Evolutionary conservation across 2,113 vertebrate genomes (phyloP).

Genomic region (Corythoichthys intestinalis): DNA sequence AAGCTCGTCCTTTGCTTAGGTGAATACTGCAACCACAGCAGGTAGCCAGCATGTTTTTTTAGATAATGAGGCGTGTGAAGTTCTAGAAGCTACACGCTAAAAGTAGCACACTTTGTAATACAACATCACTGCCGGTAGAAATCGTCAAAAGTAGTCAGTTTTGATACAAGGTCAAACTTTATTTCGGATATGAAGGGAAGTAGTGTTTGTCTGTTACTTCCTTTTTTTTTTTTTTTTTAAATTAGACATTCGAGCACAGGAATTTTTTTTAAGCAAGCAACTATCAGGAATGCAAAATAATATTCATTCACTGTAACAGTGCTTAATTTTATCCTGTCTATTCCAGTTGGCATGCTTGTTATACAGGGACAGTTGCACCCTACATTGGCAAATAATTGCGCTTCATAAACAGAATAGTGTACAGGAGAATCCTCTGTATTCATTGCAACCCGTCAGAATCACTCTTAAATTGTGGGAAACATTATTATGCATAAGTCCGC

Average conservation of each 20-base stretch:
- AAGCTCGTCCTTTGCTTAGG: slow-evolving; percentile 38
- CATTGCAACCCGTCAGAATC: neutral
- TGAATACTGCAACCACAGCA: slow-evolving; percentile 44
- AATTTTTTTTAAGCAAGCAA: neutral
- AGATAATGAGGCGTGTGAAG: slow-evolving; percentile 60
- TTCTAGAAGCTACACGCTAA: slow-evolving; percentile 41
- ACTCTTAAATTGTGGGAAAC: neutral
- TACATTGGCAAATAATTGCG: neutral
- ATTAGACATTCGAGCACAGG: slow-evolving; percentile 1
- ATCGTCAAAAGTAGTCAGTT: slow-evolving; percentile 29
- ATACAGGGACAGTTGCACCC: neutral
- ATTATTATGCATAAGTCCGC: neutral
- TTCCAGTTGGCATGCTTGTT: neutral
- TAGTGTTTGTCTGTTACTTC: slow-evolving; percentile 10
- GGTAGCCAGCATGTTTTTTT: slow-evolving; percentile 51
- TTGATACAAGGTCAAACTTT: slow-evolving; percentile 35
- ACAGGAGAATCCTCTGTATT: neutral
- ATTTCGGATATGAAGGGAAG: slow-evolving; percentile 39
- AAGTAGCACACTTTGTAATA: slow-evolving; percentile 46
- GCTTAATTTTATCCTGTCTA: neutral
- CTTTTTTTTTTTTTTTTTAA: neutral
- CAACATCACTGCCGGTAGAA: slow-evolving; percentile 28
- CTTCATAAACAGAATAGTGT: neutral
- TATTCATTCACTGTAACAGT: neutral
- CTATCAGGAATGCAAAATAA: neutral